Base-by-base conservation (phyloP, 2,888 invertebrate species). In the Nowickia ferox region DNA sequence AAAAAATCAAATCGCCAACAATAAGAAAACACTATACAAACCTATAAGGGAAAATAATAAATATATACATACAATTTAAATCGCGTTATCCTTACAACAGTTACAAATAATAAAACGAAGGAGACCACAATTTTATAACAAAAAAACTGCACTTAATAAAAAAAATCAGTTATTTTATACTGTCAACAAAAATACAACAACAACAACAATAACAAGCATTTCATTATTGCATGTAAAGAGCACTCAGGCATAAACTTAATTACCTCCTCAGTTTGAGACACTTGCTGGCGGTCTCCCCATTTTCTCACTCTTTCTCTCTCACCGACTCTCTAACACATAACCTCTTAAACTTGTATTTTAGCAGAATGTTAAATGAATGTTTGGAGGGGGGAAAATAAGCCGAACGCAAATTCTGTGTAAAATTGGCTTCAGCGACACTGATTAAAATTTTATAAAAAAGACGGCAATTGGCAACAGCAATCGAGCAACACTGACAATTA, bases 211-310 rank as follows among this genome's bases (percentile, higher is more conserved):
- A 48, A 57, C 57, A 59, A 69, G 51, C 11, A 63, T 69, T 76
- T 48, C 82, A 69, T 82, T 82, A 82, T 69, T 63, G 46, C 75
- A 82, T 76, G 82, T 80, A 76, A 75, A 63, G 51, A 40, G 69
- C 75, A 82, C 48, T 76, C 63, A 82, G 75, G 75, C 69, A 69
- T 63, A 76, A 82, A 82, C 30, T 82, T 82, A 69, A 82, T 76
- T 69, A 69, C 63, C 63, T 51, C 38, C 40, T 40, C 55, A 51
- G n/a, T 44, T 69, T 53, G 8, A 42, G 53, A 48, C 10, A 48
- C 17, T n/a, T 15, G 19, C 22, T 19, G 6, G 4, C n/a, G 2
- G 6, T 9, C 38, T 30, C 1, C 48, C n/a, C 48, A 3, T 40
- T 59, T 15, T 9, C 44, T 15, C 13, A 9, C 30, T 40, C 19